Percentiles rank a stretch among this genome's conserved stretches.
Conservation (phyloP, 2,888 invertebrate genomes). For the Tipula lateralis region DNA sequence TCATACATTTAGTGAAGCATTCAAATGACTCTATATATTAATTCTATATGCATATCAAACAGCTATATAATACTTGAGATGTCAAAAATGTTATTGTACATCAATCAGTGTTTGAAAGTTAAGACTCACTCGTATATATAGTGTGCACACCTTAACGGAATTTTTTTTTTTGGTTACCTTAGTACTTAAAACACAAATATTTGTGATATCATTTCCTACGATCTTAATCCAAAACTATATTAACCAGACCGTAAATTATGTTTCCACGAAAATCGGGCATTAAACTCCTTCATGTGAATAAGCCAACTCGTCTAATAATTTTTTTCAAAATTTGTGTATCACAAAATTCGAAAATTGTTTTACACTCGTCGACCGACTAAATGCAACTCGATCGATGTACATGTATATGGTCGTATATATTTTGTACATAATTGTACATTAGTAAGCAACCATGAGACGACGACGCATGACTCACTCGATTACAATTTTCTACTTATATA, state of each 20-base stretch:
- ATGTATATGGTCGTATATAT: not conserved
- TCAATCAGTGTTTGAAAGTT: not conserved
- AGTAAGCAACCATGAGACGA: not conserved
- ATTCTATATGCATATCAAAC: not conserved
- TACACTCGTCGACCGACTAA: not conserved
- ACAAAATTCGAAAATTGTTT: not conserved
- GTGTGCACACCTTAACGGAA: not conserved
- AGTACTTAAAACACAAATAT: not conserved
- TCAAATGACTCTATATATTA: not conserved
- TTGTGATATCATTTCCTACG: not conserved
- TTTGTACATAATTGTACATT: not conserved
- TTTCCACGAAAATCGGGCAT: not conserved
- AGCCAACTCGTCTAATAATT: not conserved
- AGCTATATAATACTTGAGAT: not conserved
- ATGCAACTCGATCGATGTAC: not conserved
- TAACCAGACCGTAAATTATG: not conserved
- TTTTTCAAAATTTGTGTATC: not conserved
- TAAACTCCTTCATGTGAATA: not conserved
- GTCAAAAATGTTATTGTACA: not conserved
- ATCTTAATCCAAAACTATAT: not conserved
- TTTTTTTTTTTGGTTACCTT: not conserved
- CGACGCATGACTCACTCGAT: slow-evolving; percentile 6
- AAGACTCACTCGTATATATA: not conserved
- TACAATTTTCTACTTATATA: slow-evolving; percentile 19
- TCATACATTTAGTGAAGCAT: not conserved